These are phyloP conservation scores for Baronia brevicornis DNA, from an alignment of 2,888 invertebrate genomes.

Conservation along the genomic window DNA sequence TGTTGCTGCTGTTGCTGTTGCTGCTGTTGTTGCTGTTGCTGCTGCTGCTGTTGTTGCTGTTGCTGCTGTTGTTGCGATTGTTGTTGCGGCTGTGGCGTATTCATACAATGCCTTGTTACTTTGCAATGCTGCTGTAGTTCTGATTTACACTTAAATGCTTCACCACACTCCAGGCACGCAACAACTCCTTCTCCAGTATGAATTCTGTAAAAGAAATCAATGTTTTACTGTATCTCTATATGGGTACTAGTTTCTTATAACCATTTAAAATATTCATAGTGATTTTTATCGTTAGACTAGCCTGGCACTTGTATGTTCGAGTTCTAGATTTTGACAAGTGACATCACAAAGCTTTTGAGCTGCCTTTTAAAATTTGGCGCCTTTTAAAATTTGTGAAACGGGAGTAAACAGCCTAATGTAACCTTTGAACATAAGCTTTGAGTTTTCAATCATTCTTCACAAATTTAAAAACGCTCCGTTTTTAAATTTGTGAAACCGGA, in stretches of 20 bases:
- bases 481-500: no score
- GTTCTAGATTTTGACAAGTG: no score
- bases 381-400: no score
- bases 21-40: constrained; percentile 53
- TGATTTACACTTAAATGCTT: constrained; percentile 82
- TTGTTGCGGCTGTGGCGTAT: constrained; percentile 20
- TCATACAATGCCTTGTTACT: constrained; percentile 64
- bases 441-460: no score
- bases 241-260: no score
- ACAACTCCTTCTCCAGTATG: constrained; percentile 85
- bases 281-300: neutral
- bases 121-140: constrained; percentile 82
- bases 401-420: no score
- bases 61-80: constrained; percentile 39
- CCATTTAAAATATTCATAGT: neutral
- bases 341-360: no score
- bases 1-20: constrained; percentile 49
- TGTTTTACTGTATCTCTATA: no score
- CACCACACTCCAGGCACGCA: constrained; percentile 84
- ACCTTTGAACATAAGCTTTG: no score
- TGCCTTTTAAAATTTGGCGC: no score
- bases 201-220: constrained; percentile 76
- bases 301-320: no score
- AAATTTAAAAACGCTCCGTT: no score
- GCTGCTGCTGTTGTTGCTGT: constrained; percentile 45